phyloP scores from a whole-genome alignment of 2,113 vertebrate genomes.

The Semnornis frantzii region DNA sequence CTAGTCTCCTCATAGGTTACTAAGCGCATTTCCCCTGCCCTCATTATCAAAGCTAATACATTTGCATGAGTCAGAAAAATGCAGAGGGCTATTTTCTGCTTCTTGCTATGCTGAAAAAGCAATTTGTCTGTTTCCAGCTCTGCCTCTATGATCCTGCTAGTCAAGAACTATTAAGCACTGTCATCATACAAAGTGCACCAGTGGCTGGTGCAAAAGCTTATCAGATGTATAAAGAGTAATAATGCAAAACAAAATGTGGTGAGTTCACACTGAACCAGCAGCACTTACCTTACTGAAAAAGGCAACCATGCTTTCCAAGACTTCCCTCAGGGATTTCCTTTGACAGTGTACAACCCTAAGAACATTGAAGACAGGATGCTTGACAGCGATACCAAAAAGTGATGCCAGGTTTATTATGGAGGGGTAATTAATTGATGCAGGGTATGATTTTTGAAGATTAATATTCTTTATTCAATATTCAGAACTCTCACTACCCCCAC shows the following conservation, averaged over 20 bases:
- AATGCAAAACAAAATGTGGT: not conserved
- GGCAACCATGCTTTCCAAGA: not conserved
- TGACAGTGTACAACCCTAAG: not conserved
- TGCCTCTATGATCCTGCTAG: not conserved
- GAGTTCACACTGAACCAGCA: not conserved
- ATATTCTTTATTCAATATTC: too few species aligned
- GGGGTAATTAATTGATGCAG: too few species aligned
- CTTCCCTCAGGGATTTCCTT: not conserved
- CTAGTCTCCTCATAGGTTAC: not conserved
- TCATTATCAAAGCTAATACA: not conserved
- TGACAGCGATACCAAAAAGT: not conserved
- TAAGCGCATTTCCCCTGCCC: not conserved
- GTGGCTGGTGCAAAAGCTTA: not conserved
- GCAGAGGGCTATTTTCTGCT: not conserved
- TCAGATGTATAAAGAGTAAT: not conserved
- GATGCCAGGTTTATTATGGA: not conserved
- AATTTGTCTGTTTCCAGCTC: not conserved
- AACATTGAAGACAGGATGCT: not conserved
- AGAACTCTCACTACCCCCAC: too few species aligned
- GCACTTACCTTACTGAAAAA: not conserved
- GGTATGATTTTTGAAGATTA: too few species aligned
- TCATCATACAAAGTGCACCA: not conserved
- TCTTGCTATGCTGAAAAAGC: not conserved
- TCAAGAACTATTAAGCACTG: not conserved
- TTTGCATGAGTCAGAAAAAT: not conserved